A percentile compares a stretch with the other conserved stretches of the same genome.
phyloP scores from a whole-genome alignment of 2,888 invertebrate genomes.

The Tubulanus polymorphus region DNA sequence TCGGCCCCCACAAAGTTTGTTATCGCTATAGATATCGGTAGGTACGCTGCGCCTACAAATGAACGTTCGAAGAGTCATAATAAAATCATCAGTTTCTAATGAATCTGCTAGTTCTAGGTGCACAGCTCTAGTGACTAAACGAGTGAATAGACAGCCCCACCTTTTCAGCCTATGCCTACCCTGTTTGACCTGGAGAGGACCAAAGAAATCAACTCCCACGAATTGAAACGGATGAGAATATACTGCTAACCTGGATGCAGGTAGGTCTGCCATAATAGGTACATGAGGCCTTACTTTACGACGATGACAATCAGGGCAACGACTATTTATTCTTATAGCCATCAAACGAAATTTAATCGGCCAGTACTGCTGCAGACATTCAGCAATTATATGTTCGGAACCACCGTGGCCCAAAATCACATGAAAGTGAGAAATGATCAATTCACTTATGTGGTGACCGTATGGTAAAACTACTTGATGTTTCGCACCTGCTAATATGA shows the following conservation, averaged over 20 bases:
- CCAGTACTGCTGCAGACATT: slow-evolving; percentile 3
- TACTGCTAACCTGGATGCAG: background rate
- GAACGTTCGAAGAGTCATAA: too few species aligned
- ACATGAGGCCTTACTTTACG: background rate
- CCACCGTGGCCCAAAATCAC: background rate
- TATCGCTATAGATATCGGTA: too few species aligned
- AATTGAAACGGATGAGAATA: background rate
- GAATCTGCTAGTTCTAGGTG: too few species aligned
- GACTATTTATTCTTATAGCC: background rate
- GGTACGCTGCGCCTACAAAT: too few species aligned
- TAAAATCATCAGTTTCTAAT: too few species aligned
- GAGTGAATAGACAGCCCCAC: too few species aligned
- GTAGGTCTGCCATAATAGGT: background rate
- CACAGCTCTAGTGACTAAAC: too few species aligned
- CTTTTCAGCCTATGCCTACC: background rate
- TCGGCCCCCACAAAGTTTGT: too few species aligned
- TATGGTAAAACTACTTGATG: slow-evolving; percentile 1
- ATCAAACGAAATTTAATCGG: background rate
- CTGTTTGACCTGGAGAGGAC: background rate
- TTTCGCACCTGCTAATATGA: background rate
- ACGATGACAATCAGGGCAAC: background rate
- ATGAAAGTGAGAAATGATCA: background rate
- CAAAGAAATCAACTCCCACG: background rate
- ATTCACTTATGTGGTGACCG: background rate
- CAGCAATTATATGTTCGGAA: background rate